Conservation (phyloP, 1,140 invertebrate species). For the Drosophila orena region DNA sequence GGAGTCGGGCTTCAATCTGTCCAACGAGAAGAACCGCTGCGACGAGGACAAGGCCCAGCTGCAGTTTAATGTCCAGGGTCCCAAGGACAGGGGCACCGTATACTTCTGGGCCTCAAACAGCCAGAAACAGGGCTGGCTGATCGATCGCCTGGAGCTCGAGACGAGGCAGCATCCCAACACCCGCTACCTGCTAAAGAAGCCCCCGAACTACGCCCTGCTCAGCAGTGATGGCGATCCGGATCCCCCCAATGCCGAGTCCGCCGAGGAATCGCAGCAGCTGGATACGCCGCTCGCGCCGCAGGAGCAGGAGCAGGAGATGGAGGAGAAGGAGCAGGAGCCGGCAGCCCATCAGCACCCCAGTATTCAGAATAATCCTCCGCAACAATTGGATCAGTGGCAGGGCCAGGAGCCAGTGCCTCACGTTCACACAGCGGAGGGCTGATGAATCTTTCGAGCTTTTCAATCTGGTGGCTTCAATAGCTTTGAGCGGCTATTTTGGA, state of each 20-base stretch:
- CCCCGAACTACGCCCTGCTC: neutral
- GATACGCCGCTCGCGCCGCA: neutral
- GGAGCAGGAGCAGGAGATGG: neutral
- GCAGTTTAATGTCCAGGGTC: conserved; percentile 80
- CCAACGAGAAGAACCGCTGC: conserved; percentile 86
- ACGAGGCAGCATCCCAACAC: conserved; percentile 60
- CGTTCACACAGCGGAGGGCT: conserved; percentile 44
- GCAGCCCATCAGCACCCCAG: neutral
- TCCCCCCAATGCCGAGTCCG: neutral
- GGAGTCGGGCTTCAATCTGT: conserved; percentile 86
- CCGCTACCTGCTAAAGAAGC: conserved; percentile 62
- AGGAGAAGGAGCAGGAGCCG: neutral
- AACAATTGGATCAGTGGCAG: conserved; percentile 13
- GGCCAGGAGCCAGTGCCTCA: conserved; percentile 29
- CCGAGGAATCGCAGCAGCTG: neutral
- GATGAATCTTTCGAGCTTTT: neutral
- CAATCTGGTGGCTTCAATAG: neutral
- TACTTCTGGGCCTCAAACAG: conserved; percentile 61
- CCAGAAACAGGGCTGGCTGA: conserved; percentile 55
- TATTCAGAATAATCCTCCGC: conserved; percentile 17
- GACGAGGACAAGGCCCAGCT: conserved; percentile 86
- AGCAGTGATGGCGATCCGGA: neutral
- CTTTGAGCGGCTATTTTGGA: neutral
- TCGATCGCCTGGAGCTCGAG: conserved; percentile 66
- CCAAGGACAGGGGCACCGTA: conserved; percentile 85